Conservation (phyloP, 2,797 vertebrate species). For the Todus mexicanus region DNA sequence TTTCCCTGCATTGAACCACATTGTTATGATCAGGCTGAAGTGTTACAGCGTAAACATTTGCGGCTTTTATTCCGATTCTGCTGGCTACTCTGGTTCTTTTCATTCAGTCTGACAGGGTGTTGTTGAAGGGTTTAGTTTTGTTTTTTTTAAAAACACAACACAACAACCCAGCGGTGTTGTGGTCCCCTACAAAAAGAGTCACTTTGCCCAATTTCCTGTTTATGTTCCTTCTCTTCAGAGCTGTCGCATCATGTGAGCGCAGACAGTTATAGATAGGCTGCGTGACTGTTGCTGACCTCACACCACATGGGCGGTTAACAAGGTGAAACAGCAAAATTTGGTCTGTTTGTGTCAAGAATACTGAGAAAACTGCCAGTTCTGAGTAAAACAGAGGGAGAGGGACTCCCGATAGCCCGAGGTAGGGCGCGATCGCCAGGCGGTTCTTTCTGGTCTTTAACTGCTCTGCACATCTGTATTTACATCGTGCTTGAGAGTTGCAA, state of each 20-base stretch:
- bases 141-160: background rate
- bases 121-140: background rate
- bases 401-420: background rate
- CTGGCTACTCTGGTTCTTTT: background rate
- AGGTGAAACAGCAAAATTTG: slow-evolving; percentile 59
- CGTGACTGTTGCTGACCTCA: slow-evolving; percentile 61
- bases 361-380: slow-evolving; percentile 39
- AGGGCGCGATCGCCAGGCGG: background rate
- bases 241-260: slow-evolving; percentile 65
- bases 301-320: slow-evolving; percentile 41
- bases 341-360: slow-evolving; percentile 30
- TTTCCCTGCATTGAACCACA: background rate
- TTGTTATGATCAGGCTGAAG: background rate
- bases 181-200: slow-evolving; percentile 34
- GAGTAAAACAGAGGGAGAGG: slow-evolving; percentile 19
- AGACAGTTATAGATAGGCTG: slow-evolving; percentile 70
- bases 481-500: background rate
- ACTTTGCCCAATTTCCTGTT: slow-evolving; percentile 75
- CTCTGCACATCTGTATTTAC: slow-evolving; percentile 61
- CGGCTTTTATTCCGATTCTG: background rate
- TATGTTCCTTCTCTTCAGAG: slow-evolving; percentile 55
- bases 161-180: background rate
- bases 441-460: slow-evolving; percentile 50
- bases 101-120: background rate
- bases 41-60: background rate